phyloP scores from a whole-genome alignment of 2,113 vertebrate species.

The Lophura nycthemera region DNA sequence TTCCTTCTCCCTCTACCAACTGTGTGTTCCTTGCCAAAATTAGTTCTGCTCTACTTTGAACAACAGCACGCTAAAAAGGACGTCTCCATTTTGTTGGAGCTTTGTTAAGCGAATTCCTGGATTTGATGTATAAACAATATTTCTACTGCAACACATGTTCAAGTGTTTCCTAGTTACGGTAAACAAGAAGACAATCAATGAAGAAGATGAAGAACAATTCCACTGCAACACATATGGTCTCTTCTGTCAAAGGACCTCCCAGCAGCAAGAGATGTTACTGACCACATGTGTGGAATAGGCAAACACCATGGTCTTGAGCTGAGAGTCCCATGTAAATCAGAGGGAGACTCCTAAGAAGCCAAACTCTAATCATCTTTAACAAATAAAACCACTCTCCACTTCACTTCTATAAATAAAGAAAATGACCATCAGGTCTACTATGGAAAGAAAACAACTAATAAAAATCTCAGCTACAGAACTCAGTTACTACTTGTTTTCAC shows the following conservation, averaged over 20 bases:
- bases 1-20: not conserved
- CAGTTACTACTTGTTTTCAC: not conserved
- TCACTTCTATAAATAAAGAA: not conserved
- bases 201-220: not conserved
- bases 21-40: not conserved
- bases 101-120: not conserved
- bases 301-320: not conserved
- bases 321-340: not conserved
- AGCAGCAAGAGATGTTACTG: not conserved
- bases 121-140: not conserved
- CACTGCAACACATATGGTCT: not conserved
- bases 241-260: not conserved
- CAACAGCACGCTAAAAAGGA: not conserved
- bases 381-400: not conserved
- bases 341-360: not conserved
- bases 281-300: not conserved
- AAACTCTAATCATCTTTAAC: not conserved
- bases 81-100: not conserved
- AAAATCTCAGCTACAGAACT: not conserved
- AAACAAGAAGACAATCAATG: conserved; percentile 14
- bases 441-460: not conserved
- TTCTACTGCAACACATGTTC: not conserved
- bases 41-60: not conserved
- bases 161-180: not conserved
- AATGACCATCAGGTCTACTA: not conserved